phyloP scores from a whole-genome alignment of 2,888 invertebrate genomes.

The Chrysotoxum bicinctum region DNA sequence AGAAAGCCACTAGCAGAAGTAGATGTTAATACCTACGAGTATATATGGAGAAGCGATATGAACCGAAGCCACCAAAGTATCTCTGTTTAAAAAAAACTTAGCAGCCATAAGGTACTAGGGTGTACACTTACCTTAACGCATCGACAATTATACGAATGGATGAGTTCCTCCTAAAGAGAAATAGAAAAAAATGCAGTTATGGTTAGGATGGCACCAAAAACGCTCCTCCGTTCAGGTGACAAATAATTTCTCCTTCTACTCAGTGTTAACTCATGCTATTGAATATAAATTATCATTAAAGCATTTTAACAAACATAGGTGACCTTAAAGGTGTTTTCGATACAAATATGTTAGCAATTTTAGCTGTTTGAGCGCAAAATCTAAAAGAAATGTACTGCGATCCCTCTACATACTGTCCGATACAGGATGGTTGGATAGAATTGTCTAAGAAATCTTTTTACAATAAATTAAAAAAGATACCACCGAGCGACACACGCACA shows the following conservation, averaged over 20 bases:
- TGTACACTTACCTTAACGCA: slow-evolving; percentile 81
- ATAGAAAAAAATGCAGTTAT: slow-evolving; percentile 53
- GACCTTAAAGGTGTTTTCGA: too few species aligned
- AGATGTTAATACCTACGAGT: slow-evolving; percentile 39
- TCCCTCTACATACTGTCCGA: too few species aligned
- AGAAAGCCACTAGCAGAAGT: slow-evolving; percentile 54
- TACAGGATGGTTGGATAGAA: too few species aligned
- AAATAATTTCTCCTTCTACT: slow-evolving; percentile 47
- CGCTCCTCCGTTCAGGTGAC: slow-evolving; percentile 45
- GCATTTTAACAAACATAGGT: neutral
- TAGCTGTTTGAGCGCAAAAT: too few species aligned
- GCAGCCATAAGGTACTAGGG: slow-evolving; percentile 67
- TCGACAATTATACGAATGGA: slow-evolving; percentile 82
- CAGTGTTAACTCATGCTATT: slow-evolving; percentile 7
- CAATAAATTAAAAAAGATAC: too few species aligned
- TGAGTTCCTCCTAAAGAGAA: slow-evolving; percentile 74
- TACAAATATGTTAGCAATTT: too few species aligned
- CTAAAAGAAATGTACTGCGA: too few species aligned
- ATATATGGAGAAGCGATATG: slow-evolving; percentile 39
- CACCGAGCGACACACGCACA: too few species aligned
- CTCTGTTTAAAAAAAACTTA: neutral
- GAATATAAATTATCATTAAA: neutral
- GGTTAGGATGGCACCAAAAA: slow-evolving; percentile 32
- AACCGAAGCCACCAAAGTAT: slow-evolving; percentile 61
- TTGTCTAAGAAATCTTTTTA: too few species aligned